Evolutionary conservation across 2,888 invertebrate species (phyloP).

Genomic region (Parochlus steinenii): DNA sequence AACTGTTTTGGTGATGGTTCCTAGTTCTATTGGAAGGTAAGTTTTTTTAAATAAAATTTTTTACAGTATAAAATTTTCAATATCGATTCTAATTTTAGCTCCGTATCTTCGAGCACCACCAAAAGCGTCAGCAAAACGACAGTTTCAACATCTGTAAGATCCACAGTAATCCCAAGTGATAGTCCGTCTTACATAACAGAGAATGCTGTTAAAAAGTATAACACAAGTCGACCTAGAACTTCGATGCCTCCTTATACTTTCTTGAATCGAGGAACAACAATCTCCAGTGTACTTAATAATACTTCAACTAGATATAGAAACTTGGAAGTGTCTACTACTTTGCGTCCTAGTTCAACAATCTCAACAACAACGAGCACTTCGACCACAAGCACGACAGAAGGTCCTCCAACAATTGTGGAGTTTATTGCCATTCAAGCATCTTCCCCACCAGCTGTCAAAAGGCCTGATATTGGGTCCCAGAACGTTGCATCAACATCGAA

Average conservation of each 20-base stretch:
- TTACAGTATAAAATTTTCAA: background rate
- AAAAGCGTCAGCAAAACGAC: slow-evolving; percentile 32
- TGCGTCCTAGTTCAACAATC: too few species aligned
- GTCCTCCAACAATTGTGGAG: background rate
- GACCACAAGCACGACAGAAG: slow-evolving; percentile 1
- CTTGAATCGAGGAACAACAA: too few species aligned
- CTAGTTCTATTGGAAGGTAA: too few species aligned
- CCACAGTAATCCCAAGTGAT: slow-evolving; percentile 25
- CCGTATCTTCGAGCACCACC: slow-evolving; percentile 17
- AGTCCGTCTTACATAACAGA: background rate
- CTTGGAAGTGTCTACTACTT: too few species aligned
- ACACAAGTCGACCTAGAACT: too few species aligned
- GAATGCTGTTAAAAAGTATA: too few species aligned
- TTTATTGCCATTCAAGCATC: too few species aligned
- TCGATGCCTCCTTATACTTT: too few species aligned
- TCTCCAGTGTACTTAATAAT: too few species aligned
- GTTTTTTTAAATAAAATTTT: background rate
- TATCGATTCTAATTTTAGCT: background rate
- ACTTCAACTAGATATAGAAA: too few species aligned
- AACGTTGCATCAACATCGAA: slow-evolving; percentile 9
- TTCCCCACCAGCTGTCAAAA: too few species aligned
- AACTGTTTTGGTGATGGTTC: too few species aligned
- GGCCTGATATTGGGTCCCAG: background rate
- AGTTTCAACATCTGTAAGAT: slow-evolving; percentile 30
- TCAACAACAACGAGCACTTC: background rate